These are phyloP conservation scores for Microplitis manilae DNA, from an alignment of 2,888 invertebrate species.

Conservation along the genomic window DNA sequence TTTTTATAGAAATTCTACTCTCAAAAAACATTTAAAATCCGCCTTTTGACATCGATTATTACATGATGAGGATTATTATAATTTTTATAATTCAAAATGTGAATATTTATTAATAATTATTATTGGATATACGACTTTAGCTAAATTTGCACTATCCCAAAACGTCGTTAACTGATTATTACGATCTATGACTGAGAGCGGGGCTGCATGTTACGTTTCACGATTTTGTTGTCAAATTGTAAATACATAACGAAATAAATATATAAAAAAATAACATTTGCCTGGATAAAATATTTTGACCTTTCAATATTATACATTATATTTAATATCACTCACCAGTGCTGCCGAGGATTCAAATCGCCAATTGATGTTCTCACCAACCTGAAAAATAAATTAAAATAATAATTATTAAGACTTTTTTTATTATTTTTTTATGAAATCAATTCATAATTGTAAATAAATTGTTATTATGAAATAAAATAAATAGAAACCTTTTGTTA, in stretches of 20 bases:
- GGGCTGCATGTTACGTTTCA: slow-evolving; percentile 62
- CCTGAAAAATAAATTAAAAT: neutral
- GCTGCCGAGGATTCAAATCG: neutral
- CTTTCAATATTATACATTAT: neutral
- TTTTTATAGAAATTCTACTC: slow-evolving; percentile 51
- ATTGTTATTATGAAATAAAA: neutral
- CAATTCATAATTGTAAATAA: too few species aligned
- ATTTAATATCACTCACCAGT: neutral
- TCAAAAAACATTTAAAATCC: slow-evolving; percentile 47
- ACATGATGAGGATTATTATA: slow-evolving; percentile 1
- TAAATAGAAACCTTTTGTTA: neutral
- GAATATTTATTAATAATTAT: neutral
- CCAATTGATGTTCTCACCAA: neutral
- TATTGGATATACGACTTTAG: slow-evolving; percentile 57
- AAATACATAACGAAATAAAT: slow-evolving; percentile 69
- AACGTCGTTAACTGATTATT: slow-evolving; percentile 44
- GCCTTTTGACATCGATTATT: slow-evolving; percentile 52
- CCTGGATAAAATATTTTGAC: neutral
- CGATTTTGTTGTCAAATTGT: slow-evolving; percentile 67
- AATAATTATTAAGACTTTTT: too few species aligned
- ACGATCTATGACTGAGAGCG: slow-evolving; percentile 54
- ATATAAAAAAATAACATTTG: slow-evolving; percentile 50
- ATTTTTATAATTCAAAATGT: slow-evolving; percentile 28
- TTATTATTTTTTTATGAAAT: too few species aligned
- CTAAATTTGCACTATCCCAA: slow-evolving; percentile 56